Percentiles rank a stretch among this genome's conserved stretches.
These are phyloP conservation scores for Candidula unifasciata DNA, from an alignment of 2,888 invertebrate genomes.

Conservation along the genomic window DNA sequence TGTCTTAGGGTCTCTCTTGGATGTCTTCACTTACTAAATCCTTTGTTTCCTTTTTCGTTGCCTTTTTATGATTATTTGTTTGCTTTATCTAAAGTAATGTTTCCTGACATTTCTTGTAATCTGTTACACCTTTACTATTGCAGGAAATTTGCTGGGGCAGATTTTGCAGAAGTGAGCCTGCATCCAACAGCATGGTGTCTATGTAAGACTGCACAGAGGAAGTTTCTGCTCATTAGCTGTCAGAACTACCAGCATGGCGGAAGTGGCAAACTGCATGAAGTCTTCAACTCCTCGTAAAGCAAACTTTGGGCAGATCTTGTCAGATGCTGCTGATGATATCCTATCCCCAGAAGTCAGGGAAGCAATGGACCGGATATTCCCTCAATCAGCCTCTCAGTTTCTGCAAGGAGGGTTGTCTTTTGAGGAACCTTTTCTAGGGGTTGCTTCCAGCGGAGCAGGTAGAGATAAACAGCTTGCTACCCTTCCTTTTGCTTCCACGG, in stretches of 20 bases:
- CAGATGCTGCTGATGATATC: conserved; percentile 20
- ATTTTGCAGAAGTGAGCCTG: too few species aligned
- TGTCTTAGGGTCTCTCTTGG: too few species aligned
- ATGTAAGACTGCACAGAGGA: too few species aligned
- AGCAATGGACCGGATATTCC: conserved; percentile 30
- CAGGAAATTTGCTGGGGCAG: too few species aligned
- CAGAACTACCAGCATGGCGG: conserved; percentile 33
- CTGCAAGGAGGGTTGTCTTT: neutral
- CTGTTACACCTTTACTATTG: too few species aligned
- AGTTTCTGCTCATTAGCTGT: too few species aligned
- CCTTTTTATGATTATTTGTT: too few species aligned
- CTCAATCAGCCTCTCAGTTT: neutral
- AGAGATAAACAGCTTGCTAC: neutral
- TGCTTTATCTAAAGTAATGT: too few species aligned
- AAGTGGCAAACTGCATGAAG: conserved; percentile 33
- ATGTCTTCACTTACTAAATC: too few species aligned
- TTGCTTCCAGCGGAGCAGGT: neutral
- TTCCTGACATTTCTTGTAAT: too few species aligned
- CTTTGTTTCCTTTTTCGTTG: too few species aligned
- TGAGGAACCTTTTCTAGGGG: neutral
- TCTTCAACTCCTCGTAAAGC: neutral
- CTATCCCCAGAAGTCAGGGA: conserved; percentile 33
- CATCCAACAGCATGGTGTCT: too few species aligned
- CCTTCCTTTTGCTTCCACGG: neutral
- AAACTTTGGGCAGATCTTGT: neutral